Conservation (phyloP, 1,140 invertebrate species). For the Anagrus nilaparvatae region DNA sequence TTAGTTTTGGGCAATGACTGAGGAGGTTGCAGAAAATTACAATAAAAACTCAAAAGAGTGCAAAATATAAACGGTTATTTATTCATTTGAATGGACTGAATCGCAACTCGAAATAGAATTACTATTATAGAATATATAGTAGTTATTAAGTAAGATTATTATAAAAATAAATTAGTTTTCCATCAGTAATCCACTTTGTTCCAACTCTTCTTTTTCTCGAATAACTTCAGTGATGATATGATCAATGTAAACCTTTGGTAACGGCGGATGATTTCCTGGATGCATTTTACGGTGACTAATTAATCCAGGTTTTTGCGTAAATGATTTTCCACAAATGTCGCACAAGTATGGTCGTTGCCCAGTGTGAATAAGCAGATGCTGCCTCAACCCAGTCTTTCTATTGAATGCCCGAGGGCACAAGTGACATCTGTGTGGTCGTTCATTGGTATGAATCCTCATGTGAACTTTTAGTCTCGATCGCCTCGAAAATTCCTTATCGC, state of each 20-base stretch:
- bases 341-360: constrained; percentile 77
- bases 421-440: constrained; percentile 49
- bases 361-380: constrained; percentile 70
- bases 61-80: no score
- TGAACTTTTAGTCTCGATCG: constrained; percentile 51
- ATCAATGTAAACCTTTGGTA: constrained; percentile 36
- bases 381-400: constrained; percentile 33
- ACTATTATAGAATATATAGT: background rate
- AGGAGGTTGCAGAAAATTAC: no score
- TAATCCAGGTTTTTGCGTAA: constrained; percentile 54
- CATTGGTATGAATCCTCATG: constrained; percentile 51
- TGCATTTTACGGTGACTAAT: constrained; percentile 58
- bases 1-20: no score
- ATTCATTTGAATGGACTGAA: no score
- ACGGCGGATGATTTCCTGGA: constrained; percentile 34
- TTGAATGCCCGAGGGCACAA: constrained; percentile 50
- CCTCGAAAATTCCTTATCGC: constrained; percentile 46
- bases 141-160: background rate
- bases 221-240: constrained; percentile 37
- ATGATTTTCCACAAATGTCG: constrained; percentile 67
- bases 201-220: constrained; percentile 17
- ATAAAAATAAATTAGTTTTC: background rate
- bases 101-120: no score
- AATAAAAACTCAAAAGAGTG: no score
- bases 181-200: no score